Evolutionary conservation across 2,888 invertebrate species (phyloP).

Genomic region (Melieria omissa): DNA sequence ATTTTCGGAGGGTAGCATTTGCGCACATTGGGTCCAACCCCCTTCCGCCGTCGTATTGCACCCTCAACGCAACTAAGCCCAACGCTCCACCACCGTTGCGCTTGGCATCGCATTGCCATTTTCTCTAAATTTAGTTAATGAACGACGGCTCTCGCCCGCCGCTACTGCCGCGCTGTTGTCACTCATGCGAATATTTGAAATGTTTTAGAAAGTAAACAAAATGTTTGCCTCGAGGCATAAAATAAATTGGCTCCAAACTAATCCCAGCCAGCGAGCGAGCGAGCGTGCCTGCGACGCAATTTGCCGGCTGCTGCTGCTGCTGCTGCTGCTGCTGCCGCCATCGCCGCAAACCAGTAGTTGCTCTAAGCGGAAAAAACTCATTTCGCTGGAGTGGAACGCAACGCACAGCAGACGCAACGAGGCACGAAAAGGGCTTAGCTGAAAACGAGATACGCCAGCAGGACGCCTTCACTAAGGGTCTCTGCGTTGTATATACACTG

Average conservation of each 20-base stretch:
- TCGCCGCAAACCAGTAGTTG: too few species aligned
- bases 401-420: too few species aligned
- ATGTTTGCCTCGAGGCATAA: slow-evolving; percentile 57
- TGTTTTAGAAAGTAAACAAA: slow-evolving; percentile 53
- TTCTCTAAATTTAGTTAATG: slow-evolving; percentile 57
- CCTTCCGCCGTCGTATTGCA: not conserved
- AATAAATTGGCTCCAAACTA: slow-evolving; percentile 34
- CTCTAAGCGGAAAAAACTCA: too few species aligned
- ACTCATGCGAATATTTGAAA: not conserved
- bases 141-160: slow-evolving; percentile 41
- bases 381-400: too few species aligned
- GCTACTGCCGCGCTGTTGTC: not conserved
- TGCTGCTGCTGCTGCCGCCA: too few species aligned
- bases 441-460: too few species aligned
- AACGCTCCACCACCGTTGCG: not conserved
- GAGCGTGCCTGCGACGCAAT: not conserved
- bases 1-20: slow-evolving; percentile 7
- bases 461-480: too few species aligned
- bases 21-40: not conserved
- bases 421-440: too few species aligned
- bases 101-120: not conserved
- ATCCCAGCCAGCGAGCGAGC: slow-evolving; percentile 6
- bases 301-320: not conserved
- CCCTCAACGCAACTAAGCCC: not conserved
- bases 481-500: too few species aligned